Base-by-base conservation (phyloP, 92 coral and sea anemone species). In the Siderastrea siderea region DNA sequence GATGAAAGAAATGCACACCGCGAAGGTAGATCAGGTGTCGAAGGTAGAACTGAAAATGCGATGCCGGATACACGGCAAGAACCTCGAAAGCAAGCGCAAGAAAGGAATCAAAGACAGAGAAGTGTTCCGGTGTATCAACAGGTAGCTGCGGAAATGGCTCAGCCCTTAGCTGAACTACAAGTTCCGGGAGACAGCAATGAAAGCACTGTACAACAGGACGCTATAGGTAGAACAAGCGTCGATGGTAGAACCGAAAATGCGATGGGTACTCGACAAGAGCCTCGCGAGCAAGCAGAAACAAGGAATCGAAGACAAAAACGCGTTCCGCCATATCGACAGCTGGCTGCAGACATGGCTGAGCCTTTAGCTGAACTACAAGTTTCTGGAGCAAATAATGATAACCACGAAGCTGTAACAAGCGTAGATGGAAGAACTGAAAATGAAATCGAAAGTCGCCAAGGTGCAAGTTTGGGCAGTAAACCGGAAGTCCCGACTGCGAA, bases 281-380 rank as follows among this genome's bases (percentile, higher is more conserved):
- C 38, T 43, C 9, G 14, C 16, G 57, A 64, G 71, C 58, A 19
- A 47, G 2, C 16, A 48, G 16, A 49, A 17, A 16, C 17, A 50
- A 48, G 51, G 38, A 16, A 62, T 38, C 7, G 4, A 7, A 12
- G 48, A 3, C 73, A 19, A 6, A 10, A 14, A 38, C 17, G n/a
- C 48, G 2, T 6, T 2, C 43, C 26, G 0, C 7, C 63, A 0
- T 66, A 66, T 50, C 63, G 9, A 9, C 84, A 80, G 64, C 74
- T 50, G 26, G 84, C 84, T 17, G 62, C 63, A 1, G 74, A 80
- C 53, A 65, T 67, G 10, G 71, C 84, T 51, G 4, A 43, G 10
- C 73, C 83, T 26, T 47, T 79, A 47, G 83, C 83, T 5, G 73
- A 79, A 43, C 58, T 64, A 12, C 74, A 64, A 63, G 71, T 47